phyloP scores from a whole-genome alignment of 2,113 vertebrate genomes.

The Entelurus aequoreus region DNA sequence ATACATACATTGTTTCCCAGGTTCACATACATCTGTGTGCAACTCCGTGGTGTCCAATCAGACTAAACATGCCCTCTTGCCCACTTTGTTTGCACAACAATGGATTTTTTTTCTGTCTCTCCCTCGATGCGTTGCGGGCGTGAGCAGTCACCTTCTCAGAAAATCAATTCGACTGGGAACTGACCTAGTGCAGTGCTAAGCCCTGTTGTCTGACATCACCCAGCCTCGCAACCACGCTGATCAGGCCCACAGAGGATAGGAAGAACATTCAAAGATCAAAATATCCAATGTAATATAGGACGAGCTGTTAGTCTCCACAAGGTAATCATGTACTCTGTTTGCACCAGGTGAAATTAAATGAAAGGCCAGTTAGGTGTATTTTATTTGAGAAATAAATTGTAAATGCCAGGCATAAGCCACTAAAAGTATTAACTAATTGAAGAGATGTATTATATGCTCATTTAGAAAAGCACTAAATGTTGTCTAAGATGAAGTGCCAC shows the following conservation, averaged over 20 bases:
- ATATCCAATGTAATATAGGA: too few species aligned
- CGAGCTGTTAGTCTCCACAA: too few species aligned
- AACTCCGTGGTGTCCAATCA: neutral
- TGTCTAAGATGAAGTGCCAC: too few species aligned
- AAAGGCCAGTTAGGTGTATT: too few species aligned
- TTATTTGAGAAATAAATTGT: too few species aligned
- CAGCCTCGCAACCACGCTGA: neutral
- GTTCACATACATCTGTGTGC: neutral
- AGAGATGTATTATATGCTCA: too few species aligned
- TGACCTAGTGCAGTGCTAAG: constrained; percentile 30
- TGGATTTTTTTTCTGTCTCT: constrained; percentile 53
- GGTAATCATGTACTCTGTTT: neutral
- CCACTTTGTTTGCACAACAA: constrained; percentile 48
- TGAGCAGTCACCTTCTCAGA: constrained; percentile 33
- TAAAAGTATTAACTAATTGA: too few species aligned
- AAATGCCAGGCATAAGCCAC: too few species aligned
- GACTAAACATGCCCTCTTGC: constrained; percentile 11
- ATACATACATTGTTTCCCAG: neutral
- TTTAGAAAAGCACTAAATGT: too few species aligned
- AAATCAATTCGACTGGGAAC: constrained; percentile 54
- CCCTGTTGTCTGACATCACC: constrained; percentile 39
- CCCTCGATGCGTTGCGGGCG: constrained; percentile 25
- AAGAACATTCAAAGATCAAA: neutral
- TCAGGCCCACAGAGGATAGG: neutral
- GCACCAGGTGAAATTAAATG: too few species aligned